Evolutionary conservation across 2,113 vertebrate species (phyloP).

Genomic region (Nycticebus coucang): DNA sequence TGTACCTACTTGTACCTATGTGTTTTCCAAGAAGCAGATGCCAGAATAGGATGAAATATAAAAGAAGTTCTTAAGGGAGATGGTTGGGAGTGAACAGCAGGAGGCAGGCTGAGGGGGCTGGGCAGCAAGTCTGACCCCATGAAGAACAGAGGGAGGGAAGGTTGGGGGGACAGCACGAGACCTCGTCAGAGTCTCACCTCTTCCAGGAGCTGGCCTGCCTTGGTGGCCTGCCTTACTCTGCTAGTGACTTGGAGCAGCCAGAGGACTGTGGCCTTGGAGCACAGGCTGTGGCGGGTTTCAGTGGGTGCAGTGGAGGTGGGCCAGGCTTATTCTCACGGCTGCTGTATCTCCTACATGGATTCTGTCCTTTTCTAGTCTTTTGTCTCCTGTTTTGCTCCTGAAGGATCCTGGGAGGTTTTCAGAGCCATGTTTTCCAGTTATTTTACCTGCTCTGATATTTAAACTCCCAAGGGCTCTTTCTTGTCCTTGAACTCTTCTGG

Average conservation of each 20-base stretch:
- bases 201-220: background rate
- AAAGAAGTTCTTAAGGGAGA: background rate
- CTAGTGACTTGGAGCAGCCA: background rate
- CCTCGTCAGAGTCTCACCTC: background rate
- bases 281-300: background rate
- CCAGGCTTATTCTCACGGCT: background rate
- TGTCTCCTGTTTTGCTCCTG: background rate
- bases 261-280: background rate
- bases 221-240: background rate
- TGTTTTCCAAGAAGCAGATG: background rate
- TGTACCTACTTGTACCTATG: background rate
- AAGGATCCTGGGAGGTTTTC: background rate
- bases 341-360: background rate
- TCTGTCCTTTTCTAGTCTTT: background rate
- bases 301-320: background rate
- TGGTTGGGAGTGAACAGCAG: background rate
- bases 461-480: background rate
- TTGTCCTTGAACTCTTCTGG: background rate
- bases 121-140: background rate
- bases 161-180: background rate
- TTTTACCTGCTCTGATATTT: background rate
- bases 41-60: background rate
- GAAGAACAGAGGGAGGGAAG: background rate
- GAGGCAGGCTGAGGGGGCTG: background rate
- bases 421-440: background rate